phyloP scores from a whole-genome alignment of 2,113 vertebrate species.

The Argyrosomus japonicus region DNA sequence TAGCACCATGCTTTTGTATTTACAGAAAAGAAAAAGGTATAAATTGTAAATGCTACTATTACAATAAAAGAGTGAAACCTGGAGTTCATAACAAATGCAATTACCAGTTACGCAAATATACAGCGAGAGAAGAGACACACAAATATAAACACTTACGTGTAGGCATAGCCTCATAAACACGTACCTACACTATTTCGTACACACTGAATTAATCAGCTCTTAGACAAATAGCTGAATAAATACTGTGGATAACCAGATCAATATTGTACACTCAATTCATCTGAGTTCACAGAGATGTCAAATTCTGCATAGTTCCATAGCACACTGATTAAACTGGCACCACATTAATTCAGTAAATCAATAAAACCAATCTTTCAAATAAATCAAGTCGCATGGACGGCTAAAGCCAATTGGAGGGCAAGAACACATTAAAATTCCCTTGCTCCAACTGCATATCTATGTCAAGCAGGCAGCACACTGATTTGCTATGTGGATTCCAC shows the following conservation, averaged over 20 bases:
- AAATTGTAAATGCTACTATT: conserved; percentile 35
- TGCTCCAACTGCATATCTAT: conserved; percentile 75
- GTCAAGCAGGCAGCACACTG: conserved; percentile 71
- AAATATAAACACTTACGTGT: conserved; percentile 64
- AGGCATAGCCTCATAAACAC: conserved; percentile 60
- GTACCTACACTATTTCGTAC: conserved; percentile 66
- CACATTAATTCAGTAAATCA: conserved; percentile 84
- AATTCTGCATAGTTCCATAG: conserved; percentile 78
- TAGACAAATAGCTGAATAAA: conserved; percentile 85
- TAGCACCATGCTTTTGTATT: background rate
- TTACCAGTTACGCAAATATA: conserved; percentile 56
- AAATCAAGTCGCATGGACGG: conserved; percentile 79
- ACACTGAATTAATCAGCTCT: conserved; percentile 81
- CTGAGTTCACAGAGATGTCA: conserved; percentile 84
- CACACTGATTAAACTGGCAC: conserved; percentile 82
- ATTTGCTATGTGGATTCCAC: conserved; percentile 77
- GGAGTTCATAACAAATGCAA: conserved; percentile 57
- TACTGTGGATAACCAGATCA: conserved; percentile 82
- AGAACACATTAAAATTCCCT: conserved; percentile 74
- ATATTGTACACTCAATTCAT: conserved; percentile 82
- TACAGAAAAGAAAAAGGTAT: conserved; percentile 12
- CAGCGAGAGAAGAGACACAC: conserved; percentile 32
- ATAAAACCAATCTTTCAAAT: conserved; percentile 85
- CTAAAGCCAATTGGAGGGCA: conserved; percentile 75
- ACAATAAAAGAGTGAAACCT: conserved; percentile 51